phyloP scores from a whole-genome alignment of 2,113 vertebrate species.

The Chinchilla lanigera region DNA sequence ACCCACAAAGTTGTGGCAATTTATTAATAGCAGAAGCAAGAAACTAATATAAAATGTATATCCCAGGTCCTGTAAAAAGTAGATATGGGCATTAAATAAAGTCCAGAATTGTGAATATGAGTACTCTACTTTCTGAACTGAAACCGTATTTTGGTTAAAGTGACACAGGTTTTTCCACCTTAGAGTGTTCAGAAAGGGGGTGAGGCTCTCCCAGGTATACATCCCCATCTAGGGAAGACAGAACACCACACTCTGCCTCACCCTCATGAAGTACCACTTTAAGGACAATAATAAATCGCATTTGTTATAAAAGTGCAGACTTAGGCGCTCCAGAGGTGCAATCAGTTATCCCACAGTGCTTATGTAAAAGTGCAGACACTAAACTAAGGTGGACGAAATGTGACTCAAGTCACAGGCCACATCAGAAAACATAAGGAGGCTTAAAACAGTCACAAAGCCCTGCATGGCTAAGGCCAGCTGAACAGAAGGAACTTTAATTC shows the following conservation, averaged over 20 bases:
- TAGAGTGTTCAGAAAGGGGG: background rate
- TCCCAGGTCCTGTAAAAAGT: background rate
- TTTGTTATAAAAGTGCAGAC: background rate
- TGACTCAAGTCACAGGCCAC: background rate
- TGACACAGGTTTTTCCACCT: background rate
- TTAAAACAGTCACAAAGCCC: background rate
- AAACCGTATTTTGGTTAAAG: conserved; percentile 15
- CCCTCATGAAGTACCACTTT: background rate
- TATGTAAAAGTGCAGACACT: background rate
- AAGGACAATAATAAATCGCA: background rate
- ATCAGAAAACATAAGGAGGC: background rate
- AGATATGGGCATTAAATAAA: background rate
- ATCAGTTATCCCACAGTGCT: background rate
- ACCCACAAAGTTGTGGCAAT: background rate
- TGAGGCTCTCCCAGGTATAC: background rate
- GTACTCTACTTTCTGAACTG: background rate
- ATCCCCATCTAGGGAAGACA: background rate
- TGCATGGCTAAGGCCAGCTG: background rate
- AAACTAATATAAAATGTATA: background rate
- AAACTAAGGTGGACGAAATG: background rate
- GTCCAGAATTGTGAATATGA: conserved; percentile 25
- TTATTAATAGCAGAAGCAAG: conserved; percentile 21
- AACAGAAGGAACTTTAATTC: background rate
- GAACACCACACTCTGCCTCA: background rate
- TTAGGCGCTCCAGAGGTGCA: background rate